phyloP scores from a whole-genome alignment of 2,113 vertebrate species.

The Ploceus nigricollis region DNA sequence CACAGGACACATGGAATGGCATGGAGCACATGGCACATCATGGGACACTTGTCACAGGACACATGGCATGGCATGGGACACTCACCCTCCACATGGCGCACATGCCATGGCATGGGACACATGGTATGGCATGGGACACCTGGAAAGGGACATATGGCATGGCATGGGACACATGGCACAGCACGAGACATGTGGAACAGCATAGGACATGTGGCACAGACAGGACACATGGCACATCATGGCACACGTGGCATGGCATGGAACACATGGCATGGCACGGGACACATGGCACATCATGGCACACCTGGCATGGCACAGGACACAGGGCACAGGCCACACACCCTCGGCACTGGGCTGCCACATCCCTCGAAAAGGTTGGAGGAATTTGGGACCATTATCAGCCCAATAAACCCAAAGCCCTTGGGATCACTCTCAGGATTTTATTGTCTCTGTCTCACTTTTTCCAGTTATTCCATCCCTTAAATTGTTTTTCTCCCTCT shows the following conservation, averaged over 20 bases:
- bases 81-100: background rate
- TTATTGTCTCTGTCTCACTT: background rate
- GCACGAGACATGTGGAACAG: too few species aligned
- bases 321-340: rapidly evolving
- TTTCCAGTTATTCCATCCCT: background rate
- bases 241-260: background rate
- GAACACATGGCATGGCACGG: background rate
- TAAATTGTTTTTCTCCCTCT: background rate
- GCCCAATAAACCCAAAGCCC: background rate
- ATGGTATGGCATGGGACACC: too few species aligned
- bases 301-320: background rate
- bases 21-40: background rate
- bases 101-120: background rate
- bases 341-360: background rate
- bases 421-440: background rate
- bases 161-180: background rate
- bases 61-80: too few species aligned
- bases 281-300: too few species aligned
- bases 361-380: rapidly evolving
- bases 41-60: too few species aligned
- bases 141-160: too few species aligned
- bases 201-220: background rate
- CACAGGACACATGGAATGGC: too few species aligned
- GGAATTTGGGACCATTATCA: background rate
- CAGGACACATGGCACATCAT: too few species aligned